Percentiles rank a stretch among this genome's conserved stretches.
Evolutionary conservation across 2,797 vertebrate species (phyloP).

Genomic region (Channa striata): DNA sequence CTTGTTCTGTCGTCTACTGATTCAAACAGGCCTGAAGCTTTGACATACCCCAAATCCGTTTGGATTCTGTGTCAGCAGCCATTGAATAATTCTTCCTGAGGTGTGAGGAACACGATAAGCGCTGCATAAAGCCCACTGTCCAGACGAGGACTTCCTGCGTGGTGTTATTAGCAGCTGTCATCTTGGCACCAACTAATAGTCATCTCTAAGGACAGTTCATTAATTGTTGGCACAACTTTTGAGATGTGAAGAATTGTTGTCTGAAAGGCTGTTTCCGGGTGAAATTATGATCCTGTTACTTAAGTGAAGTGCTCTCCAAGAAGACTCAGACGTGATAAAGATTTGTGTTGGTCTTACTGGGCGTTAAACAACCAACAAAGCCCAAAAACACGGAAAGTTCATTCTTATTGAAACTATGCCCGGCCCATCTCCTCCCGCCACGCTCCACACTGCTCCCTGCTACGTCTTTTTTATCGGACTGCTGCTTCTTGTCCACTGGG

Average conservation of each 20-base stretch:
- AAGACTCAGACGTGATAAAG: constrained; percentile 2
- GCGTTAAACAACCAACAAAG: constrained; percentile 1
- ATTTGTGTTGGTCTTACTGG: constrained; percentile 7
- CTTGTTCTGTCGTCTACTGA: constrained; percentile 9
- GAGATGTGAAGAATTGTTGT: background rate
- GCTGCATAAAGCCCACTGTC: background rate
- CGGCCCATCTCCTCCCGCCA: background rate
- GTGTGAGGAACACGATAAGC: constrained; percentile 22
- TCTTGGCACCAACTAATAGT: constrained; percentile 14
- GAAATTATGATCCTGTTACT: constrained; percentile 34
- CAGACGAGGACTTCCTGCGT: constrained; percentile 28
- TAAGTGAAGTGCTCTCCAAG: constrained; percentile 13
- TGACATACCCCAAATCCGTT: constrained; percentile 5
- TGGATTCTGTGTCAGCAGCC: constrained; percentile 9
- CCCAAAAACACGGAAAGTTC: background rate
- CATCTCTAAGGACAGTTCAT: background rate
- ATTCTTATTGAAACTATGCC: constrained; percentile 55
- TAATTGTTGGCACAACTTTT: background rate
- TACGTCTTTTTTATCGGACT: constrained; percentile 49
- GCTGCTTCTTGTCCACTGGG: constrained; percentile 60
- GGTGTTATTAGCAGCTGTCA: constrained; percentile 18
- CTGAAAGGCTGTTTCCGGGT: constrained; percentile 3
- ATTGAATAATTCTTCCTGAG: constrained; percentile 1
- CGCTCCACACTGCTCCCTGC: background rate
- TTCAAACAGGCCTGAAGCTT: constrained; percentile 38